These are phyloP conservation scores for Mystacides longicornis DNA, from an alignment of 2,888 invertebrate genomes.

Conservation along the genomic window DNA sequence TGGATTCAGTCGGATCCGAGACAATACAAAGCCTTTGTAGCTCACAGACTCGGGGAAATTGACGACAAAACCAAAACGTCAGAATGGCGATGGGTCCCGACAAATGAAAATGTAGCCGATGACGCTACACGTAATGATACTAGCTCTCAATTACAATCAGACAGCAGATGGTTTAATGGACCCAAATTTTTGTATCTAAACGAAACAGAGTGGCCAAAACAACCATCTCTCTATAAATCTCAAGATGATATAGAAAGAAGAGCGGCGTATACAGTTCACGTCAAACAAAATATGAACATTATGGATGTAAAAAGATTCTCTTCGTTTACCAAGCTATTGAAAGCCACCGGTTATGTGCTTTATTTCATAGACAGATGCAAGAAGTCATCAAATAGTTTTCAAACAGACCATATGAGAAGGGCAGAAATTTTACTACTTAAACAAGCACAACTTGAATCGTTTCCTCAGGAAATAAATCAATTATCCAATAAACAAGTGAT, in stretches of 20 bases:
- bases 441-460: neutral
- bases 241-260: neutral
- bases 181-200: neutral
- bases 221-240: neutral
- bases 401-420: neutral
- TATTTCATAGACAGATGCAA: neutral
- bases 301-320: neutral
- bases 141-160: neutral
- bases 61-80: conserved; percentile 12
- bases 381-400: neutral
- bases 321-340: neutral
- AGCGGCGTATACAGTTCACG: neutral
- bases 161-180: conserved; percentile 4
- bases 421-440: neutral
- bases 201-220: neutral
- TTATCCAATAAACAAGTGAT: neutral
- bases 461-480: neutral
- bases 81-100: conserved; percentile 5
- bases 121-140: conserved; percentile 21
- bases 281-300: neutral
- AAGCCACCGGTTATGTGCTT: neutral
- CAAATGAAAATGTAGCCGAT: neutral
- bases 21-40: conserved; percentile 28
- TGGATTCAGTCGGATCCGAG: conserved; percentile 28
- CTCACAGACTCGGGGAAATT: conserved; percentile 12